Base-by-base conservation (phyloP, 2,888 invertebrate species). In the Rhogogaster chlorosoma region DNA sequence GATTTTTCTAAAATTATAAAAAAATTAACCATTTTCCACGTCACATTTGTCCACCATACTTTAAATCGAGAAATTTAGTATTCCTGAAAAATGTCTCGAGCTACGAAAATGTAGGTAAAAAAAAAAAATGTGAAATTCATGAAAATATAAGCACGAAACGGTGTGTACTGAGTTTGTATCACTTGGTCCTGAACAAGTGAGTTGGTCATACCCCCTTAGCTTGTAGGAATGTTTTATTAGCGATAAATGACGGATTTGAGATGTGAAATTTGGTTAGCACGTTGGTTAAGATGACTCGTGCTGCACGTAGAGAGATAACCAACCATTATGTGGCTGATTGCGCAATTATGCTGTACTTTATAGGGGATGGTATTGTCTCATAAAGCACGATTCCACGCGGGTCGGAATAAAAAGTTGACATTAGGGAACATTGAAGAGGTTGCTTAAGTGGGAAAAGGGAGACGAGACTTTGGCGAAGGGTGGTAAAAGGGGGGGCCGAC, bases 311-410 rank as follows among this genome's bases (percentile, higher is more conserved):
- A 82, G 64, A 85, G 84, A 85, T 85, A 85, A 85, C 84, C 80
- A 70, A 85, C 80, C 84, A 80, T 36, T 87, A 83, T 84, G 83
- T 67, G 83, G 53, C 83, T 78, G 80, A 87, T 71, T 80, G 84
- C 75, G 75, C 84, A 85, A 87, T 87, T 86, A 87, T 38, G 75
- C 83, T 84, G 53, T 61, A 70, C 84, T 85, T 85, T 85, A 85
- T 82, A 57, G 84, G 82, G 84, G 84, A 85, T 57, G 83, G 67
- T 85, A 86, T 86, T 85, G 82, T 84, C 83, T 85, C 84, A 57
- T 86, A 61, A 86, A 86, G 86, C 75, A 83, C 84, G 80, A 80
- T 80, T 85, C 80, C 84, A 64, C 80, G 82, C 61, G 84, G 84
- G 84, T 82, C 22, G 70, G 82, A 85, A 85, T 85, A 85, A 85